These are phyloP conservation scores for Limnephilus auricula DNA, from an alignment of 2,888 invertebrate species.

Conservation along the genomic window DNA sequence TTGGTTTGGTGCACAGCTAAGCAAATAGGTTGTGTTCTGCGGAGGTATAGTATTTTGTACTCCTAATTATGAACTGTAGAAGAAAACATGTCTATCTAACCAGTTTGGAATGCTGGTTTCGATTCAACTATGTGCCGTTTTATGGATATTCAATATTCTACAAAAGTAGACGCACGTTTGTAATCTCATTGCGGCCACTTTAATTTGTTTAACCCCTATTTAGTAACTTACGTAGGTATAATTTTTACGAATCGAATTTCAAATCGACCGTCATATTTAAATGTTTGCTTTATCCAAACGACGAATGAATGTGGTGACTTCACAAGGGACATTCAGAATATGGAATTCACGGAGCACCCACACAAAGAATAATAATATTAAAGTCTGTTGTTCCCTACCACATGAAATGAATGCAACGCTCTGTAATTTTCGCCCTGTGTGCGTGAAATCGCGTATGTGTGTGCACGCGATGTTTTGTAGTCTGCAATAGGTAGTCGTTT, in stretches of 20 bases:
- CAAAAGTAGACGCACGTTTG: neutral
- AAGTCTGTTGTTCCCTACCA: too few species aligned
- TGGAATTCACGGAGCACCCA: neutral
- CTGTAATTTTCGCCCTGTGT: conserved; percentile 7
- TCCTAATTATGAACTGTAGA: neutral
- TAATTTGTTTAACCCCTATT: neutral
- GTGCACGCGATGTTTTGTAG: conserved; percentile 9
- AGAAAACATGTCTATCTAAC: conserved; percentile 5
- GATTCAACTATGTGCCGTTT: neutral
- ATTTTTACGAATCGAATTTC: neutral
- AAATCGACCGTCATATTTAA: neutral
- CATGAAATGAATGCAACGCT: neutral
- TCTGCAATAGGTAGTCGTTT: conserved; percentile 15
- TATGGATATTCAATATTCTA: neutral
- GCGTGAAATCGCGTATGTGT: neutral
- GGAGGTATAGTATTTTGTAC: neutral
- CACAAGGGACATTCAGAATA: neutral
- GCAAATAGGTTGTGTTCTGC: neutral
- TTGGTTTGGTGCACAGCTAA: neutral
- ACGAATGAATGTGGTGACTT: neutral
- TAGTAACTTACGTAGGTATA: neutral
- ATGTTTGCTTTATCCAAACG: neutral
- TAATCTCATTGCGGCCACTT: neutral
- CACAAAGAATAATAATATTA: neutral
- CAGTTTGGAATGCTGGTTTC: neutral